phyloP scores from a whole-genome alignment of 2,888 invertebrate species.

The Cheilosia grossa region DNA sequence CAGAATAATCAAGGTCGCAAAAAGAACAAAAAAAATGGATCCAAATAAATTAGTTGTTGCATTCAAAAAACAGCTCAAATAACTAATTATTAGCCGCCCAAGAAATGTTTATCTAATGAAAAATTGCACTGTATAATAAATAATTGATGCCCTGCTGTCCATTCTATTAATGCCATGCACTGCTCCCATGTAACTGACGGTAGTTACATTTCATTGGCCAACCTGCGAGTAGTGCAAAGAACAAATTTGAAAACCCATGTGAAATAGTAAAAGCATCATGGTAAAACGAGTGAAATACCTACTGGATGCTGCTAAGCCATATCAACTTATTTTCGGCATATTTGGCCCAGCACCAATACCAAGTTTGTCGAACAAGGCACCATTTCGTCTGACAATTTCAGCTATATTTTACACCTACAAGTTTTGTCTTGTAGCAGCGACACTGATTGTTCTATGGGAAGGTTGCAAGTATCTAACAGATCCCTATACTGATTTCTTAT shows the following conservation, averaged over 20 bases:
- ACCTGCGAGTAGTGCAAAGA: background rate
- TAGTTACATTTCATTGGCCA: slow-evolving; percentile 4
- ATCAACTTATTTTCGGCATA: slow-evolving; percentile 46
- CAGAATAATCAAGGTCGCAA: no score
- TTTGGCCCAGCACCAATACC: slow-evolving; percentile 56
- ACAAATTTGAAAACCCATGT: background rate
- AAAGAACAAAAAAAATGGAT: no score
- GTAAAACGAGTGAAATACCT: slow-evolving; percentile 16
- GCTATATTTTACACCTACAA: slow-evolving; percentile 32
- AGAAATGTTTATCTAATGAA: no score
- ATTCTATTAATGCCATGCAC: background rate
- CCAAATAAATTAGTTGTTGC: no score
- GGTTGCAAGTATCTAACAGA: slow-evolving; percentile 20
- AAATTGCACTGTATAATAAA: background rate
- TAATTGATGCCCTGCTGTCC: background rate
- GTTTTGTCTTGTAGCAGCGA: slow-evolving; percentile 11
- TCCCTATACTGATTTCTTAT: slow-evolving; percentile 23
- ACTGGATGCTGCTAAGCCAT: slow-evolving; percentile 41
- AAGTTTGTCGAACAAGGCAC: background rate
- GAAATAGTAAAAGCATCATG: background rate
- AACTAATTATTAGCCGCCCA: no score
- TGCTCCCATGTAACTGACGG: background rate
- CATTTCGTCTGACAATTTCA: background rate
- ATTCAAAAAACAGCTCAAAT: no score
- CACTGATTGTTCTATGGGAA: slow-evolving; percentile 25